Conservation (phyloP, 2,888 invertebrate genomes). For the Synergus japonicus region DNA sequence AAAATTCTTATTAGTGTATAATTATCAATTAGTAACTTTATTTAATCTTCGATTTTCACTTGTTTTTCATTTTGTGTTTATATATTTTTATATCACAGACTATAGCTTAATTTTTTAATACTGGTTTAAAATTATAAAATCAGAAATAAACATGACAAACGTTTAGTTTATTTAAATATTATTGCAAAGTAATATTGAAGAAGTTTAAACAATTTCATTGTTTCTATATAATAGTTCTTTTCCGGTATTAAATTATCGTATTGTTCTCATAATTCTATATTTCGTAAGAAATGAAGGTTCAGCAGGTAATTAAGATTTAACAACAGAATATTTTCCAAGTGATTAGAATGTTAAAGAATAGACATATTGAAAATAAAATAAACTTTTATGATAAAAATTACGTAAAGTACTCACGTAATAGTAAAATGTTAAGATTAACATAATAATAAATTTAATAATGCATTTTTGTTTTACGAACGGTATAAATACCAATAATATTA, state of each 20-base stretch:
- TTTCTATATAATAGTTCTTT: background rate
- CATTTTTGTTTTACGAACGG: no score
- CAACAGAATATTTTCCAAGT: background rate
- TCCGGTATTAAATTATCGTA: conserved; percentile 4
- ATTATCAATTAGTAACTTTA: no score
- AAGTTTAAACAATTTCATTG: conserved; percentile 2
- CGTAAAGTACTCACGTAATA: background rate
- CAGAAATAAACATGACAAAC: background rate
- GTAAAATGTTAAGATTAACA: no score
- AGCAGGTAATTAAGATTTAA: background rate
- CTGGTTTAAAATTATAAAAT: background rate
- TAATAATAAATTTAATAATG: no score
- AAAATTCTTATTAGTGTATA: no score
- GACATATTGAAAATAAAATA: background rate
- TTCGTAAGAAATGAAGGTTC: conserved; percentile 9
- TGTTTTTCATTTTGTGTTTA: no score
- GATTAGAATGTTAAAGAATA: background rate
- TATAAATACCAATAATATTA: background rate
- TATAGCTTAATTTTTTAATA: no score
- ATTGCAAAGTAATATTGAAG: background rate
- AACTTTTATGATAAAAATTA: background rate
- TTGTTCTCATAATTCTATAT: conserved; percentile 19
- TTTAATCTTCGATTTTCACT: no score
- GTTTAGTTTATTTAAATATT: background rate
- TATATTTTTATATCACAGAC: no score